phyloP scores from a whole-genome alignment of 2,797 vertebrate genomes.

The Tenualosa thibaudeaui region DNA sequence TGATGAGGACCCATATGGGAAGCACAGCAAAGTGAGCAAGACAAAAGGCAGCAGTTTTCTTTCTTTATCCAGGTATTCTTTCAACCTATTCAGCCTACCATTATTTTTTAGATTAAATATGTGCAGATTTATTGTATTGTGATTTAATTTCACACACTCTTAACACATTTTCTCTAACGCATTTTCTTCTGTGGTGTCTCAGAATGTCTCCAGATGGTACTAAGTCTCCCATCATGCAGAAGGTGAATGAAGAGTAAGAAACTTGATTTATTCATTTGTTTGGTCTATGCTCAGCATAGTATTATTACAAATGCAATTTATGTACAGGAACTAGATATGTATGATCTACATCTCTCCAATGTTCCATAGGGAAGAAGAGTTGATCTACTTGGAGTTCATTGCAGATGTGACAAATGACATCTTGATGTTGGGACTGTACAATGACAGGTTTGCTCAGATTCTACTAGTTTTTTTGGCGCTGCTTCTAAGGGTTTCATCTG shows the following conservation, averaged over 20 bases:
- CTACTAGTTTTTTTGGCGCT: background rate
- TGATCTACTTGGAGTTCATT: constrained; percentile 89
- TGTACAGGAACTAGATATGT: constrained; percentile 14
- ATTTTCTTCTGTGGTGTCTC: constrained; percentile 17
- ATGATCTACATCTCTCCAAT: background rate
- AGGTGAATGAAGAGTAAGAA: constrained; percentile 72
- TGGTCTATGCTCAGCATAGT: background rate
- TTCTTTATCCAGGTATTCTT: constrained; percentile 64
- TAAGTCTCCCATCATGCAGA: constrained; percentile 64
- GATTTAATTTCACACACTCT: background rate
- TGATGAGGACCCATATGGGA: constrained; percentile 63
- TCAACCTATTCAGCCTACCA: too few relatives aligned
- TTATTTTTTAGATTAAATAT: background rate
- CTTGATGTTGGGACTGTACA: constrained; percentile 84
- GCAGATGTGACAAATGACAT: constrained; percentile 91
- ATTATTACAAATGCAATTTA: background rate
- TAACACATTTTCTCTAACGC: background rate
- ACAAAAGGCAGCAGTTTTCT: constrained; percentile 52
- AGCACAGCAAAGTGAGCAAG: constrained; percentile 52
- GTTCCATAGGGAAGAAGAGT: constrained; percentile 83
- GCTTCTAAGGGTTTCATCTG: background rate
- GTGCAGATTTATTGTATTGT: background rate
- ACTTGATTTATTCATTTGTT: constrained; percentile 15
- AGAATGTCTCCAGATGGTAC: constrained; percentile 62
- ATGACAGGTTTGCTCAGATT: constrained; percentile 79